phyloP scores from a whole-genome alignment of 2,888 invertebrate genomes.

The Latrodectus elegans region DNA sequence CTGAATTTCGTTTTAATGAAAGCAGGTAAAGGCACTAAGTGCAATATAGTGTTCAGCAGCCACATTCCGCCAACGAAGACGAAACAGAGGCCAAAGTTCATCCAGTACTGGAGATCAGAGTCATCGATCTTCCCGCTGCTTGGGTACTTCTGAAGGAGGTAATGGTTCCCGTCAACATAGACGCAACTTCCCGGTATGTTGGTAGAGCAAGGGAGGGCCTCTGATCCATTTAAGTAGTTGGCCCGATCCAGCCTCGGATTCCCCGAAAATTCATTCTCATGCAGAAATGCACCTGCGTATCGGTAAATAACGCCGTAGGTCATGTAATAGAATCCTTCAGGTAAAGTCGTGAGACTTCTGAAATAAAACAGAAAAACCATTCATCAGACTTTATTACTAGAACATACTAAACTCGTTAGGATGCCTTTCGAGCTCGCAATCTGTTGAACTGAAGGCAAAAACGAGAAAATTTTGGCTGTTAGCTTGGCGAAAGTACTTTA shows the following conservation, averaged over 20 bases:
- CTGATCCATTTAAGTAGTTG: constrained; percentile 70
- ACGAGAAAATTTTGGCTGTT: too few species aligned
- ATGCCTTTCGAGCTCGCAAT: too few species aligned
- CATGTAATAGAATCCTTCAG: constrained; percentile 87
- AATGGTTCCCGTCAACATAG: constrained; percentile 81
- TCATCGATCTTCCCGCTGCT: constrained; percentile 73
- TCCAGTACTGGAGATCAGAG: constrained; percentile 70
- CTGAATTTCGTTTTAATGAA: constrained; percentile 91
- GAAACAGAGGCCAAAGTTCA: constrained; percentile 86
- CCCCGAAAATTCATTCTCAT: constrained; percentile 81
- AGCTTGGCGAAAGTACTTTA: too few species aligned
- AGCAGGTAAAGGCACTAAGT: constrained; percentile 88
- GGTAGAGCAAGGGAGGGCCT: constrained; percentile 68
- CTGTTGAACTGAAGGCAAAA: too few species aligned
- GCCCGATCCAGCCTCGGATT: constrained; percentile 71
- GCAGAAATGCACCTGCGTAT: constrained; percentile 85
- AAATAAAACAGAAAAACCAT: constrained; percentile 7
- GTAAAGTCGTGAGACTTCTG: constrained; percentile 85
- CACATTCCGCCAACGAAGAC: constrained; percentile 88
- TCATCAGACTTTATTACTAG: too few species aligned
- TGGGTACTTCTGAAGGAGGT: constrained; percentile 82
- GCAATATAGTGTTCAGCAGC: constrained; percentile 88
- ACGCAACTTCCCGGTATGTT: constrained; percentile 72
- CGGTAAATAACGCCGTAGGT: constrained; percentile 87
- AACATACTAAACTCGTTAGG: too few species aligned